Base-by-base conservation (phyloP, 1,140 invertebrate species). In the Alviniconcha marisindica region DNA sequence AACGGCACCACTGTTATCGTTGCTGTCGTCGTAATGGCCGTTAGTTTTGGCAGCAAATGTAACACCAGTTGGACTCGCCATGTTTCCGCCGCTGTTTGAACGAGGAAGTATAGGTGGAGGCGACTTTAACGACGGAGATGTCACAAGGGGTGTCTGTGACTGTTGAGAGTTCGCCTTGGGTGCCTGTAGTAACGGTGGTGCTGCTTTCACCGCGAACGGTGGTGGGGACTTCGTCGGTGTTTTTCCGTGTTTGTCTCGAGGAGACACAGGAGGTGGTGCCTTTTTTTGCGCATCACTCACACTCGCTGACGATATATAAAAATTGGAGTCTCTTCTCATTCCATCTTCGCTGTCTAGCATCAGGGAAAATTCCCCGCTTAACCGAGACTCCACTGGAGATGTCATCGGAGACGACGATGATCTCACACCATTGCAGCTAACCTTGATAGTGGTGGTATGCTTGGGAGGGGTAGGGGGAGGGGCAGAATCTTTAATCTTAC, bases 371-470 rank as follows among this genome's bases (percentile, higher is more conserved):
- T 40, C 15, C 10, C 33, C 54, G 31, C 28, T n/a, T 18, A 12
- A 24, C 10, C n/a, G 14, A 24, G 36, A 40, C 5, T 71, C 36
- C 15, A 33, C 15, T 7, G 36, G 69, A 7, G 69, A 71, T 4
- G 69, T 36, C 24, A 33, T 24, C 33, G 69, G 36, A 5, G 69
- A 71, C 2, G 78, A 80, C 18, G 56, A 40, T 44, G 78, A 63
- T 42, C 38, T 56, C 4, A 12, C 21, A 38, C 77, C 56, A 54
- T 79, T 63, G 48, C 51, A 63, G 33, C 60, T 36, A 14, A 79
- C 56, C 2, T 51, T 79, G 18, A 79, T 40, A 14, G 54, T 79
- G 21, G 51, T 63, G 33, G 77, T 21, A n/a, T 79, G 28, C 38
- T 63, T 63, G 56, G 77, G 77, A 4, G 24, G 56, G 3, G 77